Percentiles rank a stretch among this genome's conserved stretches.
Conservation (phyloP, 2,888 invertebrate genomes). For the Sarcophaga variegata region DNA sequence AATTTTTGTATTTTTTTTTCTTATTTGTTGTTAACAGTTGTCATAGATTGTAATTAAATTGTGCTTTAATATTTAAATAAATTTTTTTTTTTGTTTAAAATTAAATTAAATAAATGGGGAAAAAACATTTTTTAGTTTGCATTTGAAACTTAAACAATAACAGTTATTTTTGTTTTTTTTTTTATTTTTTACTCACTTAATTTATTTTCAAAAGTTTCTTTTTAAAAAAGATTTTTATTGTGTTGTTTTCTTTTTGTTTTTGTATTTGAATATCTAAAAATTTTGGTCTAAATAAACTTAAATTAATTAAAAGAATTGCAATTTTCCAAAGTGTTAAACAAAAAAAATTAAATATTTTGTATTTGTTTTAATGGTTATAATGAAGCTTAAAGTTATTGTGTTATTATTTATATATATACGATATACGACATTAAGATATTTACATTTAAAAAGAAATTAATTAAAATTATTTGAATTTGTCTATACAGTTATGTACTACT, state of each 20-base stretch:
- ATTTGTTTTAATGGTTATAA: too few species aligned
- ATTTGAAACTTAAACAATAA: slow-evolving; percentile 46
- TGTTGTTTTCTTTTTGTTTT: background rate
- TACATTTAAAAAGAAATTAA: too few species aligned
- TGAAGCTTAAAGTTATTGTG: too few species aligned
- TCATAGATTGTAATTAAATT: slow-evolving; percentile 40
- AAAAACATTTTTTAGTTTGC: slow-evolving; percentile 3
- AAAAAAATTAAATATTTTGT: too few species aligned
- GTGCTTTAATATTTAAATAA: slow-evolving; percentile 66
- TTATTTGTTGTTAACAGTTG: background rate
- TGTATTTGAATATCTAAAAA: slow-evolving; percentile 41
- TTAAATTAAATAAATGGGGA: slow-evolving; percentile 22
- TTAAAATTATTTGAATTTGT: too few species aligned
- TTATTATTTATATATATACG: too few species aligned
- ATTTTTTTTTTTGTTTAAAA: slow-evolving; percentile 21
- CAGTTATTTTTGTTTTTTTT: background rate
- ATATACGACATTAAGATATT: too few species aligned
- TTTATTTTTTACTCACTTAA: background rate
- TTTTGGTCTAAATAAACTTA: slow-evolving; percentile 53
- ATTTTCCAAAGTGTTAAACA: slow-evolving; percentile 50
- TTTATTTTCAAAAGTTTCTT: background rate
- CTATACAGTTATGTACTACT: too few species aligned
- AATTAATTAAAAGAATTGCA: slow-evolving; percentile 61
- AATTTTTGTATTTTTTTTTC: slow-evolving; percentile 25
- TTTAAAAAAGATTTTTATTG: background rate